A percentile compares a stretch with the other conserved stretches of the same genome.
phyloP scores from a whole-genome alignment of 2,888 invertebrate genomes.

The Eledone cirrhosa region DNA sequence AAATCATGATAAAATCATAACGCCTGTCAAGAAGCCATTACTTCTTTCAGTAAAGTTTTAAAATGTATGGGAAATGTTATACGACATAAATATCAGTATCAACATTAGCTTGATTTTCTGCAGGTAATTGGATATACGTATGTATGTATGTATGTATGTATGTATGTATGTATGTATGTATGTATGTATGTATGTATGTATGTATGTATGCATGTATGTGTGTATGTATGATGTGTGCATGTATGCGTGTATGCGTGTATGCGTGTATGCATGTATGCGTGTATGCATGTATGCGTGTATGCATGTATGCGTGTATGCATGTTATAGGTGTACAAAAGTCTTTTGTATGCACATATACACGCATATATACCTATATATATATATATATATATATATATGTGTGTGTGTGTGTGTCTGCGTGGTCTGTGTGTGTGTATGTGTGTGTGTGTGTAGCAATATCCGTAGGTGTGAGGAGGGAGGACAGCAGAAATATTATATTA shows the following conservation, averaged over 20 bases:
- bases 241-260: not conserved
- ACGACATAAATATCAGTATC: too few species aligned
- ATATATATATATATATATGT: not conserved
- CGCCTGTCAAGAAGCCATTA: too few species aligned
- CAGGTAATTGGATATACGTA: not conserved
- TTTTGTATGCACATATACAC: not conserved
- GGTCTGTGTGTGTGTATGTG: too few species aligned
- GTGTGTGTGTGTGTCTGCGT: not conserved
- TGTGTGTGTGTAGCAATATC: too few species aligned
- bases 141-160: slow-evolving; percentile 7
- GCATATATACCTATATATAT: not conserved
- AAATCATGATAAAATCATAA: too few species aligned
- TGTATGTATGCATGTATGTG: not conserved
- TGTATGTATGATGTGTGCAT: not conserved
- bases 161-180: slow-evolving; percentile 19
- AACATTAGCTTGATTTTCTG: not conserved
- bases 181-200: slow-evolving; percentile 17
- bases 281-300: not conserved
- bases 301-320: not conserved
- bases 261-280: not conserved
- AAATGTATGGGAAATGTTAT: too few species aligned
- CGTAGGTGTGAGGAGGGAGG: too few species aligned
- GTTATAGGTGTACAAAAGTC: not conserved
- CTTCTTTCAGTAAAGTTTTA: too few species aligned
- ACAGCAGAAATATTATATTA: too few species aligned